Percentiles rank a stretch among this genome's conserved stretches.
These are phyloP conservation scores for Pseudochirops cupreus DNA, from an alignment of 2,797 vertebrate genomes.

Conservation along the genomic window DNA sequence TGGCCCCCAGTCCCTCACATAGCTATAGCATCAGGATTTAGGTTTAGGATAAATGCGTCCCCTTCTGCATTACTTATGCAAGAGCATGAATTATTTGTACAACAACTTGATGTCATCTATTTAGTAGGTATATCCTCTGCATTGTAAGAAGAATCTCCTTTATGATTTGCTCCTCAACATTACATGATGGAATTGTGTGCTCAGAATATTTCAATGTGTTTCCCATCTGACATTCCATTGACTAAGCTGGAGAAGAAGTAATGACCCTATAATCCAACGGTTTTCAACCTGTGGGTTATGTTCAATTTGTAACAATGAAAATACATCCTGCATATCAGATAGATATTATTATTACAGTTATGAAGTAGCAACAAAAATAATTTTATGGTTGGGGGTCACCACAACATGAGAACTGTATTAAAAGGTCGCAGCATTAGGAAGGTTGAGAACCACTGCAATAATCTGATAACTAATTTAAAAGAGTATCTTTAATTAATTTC, in stretches of 20 bases:
- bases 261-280: background rate
- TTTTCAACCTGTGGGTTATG: no score
- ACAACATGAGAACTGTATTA: no score
- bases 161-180: background rate
- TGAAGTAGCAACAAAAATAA: no score
- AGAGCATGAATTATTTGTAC: constrained; percentile 29
- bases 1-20: accelerated
- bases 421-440: no score
- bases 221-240: background rate
- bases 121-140: constrained; percentile 6
- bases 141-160: background rate
- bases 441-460: no score
- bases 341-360: no score
- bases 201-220: background rate
- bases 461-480: accelerated
- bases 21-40: background rate
- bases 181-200: accelerated
- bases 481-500: accelerated
- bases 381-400: no score
- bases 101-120: background rate
- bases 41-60: background rate
- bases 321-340: no score
- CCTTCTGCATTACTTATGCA: background rate
- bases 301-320: no score
- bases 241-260: background rate